A percentile compares a stretch with the other conserved stretches of the same genome.
Conservation (phyloP, 1,140 invertebrate genomes). For the Drosophila grimshawi region DNA sequence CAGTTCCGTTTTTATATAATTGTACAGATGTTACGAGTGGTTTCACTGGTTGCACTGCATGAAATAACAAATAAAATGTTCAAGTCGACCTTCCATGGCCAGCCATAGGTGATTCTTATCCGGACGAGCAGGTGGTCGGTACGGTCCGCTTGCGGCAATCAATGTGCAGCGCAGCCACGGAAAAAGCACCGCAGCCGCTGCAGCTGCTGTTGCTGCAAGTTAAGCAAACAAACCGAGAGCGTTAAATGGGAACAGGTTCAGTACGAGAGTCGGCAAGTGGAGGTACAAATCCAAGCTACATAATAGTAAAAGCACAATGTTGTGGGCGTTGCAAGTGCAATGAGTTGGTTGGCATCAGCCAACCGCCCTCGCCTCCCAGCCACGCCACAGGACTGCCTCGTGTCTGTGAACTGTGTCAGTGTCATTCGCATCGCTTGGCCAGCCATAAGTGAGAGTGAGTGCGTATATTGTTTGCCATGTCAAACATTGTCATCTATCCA, state of each 20-base stretch:
- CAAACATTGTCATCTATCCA: constrained; percentile 79
- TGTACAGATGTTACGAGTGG: too few species aligned
- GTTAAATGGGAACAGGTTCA: constrained; percentile 74
- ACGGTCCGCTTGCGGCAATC: constrained; percentile 40
- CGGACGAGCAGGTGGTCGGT: not conserved
- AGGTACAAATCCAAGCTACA: not conserved
- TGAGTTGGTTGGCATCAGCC: constrained; percentile 24
- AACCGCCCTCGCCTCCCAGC: not conserved
- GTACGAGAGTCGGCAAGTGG: constrained; percentile 7
- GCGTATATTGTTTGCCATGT: constrained; percentile 73
- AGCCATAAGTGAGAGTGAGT: constrained; percentile 17
- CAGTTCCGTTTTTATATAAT: too few species aligned
- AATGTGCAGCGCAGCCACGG: constrained; percentile 55
- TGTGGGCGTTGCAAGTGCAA: constrained; percentile 58
- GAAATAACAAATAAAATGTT: not conserved
- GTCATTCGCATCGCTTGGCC: constrained; percentile 58
- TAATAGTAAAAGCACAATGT: constrained; percentile 29
- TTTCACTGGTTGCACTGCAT: too few species aligned
- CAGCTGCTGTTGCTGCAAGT: constrained; percentile 44
- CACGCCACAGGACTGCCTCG: constrained; percentile 6
- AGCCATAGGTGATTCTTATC: constrained; percentile 46
- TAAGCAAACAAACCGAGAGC: constrained; percentile 64
- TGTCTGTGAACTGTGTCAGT: constrained; percentile 65
- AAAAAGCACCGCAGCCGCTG: constrained; percentile 29
- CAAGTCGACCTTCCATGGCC: constrained; percentile 52